phyloP scores from a whole-genome alignment of 2,888 invertebrate species.

The Pediacus dermestoides region DNA sequence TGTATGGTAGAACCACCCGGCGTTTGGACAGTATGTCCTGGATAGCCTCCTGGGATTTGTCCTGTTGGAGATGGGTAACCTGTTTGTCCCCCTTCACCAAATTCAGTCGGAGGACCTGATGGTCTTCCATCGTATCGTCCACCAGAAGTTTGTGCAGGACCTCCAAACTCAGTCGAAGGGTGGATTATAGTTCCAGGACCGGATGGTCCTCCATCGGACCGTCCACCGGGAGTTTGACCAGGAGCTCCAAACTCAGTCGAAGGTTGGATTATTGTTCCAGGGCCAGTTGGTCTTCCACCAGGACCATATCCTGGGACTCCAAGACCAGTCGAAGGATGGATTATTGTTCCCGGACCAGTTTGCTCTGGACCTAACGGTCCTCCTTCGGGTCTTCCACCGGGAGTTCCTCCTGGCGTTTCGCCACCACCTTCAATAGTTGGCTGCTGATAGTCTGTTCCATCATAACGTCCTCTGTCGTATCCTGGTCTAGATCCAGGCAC shows the following conservation, averaged over 20 bases:
- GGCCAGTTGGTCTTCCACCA: slow-evolving; percentile 11
- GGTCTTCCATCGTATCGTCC: slow-evolving; percentile 8
- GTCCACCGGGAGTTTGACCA: slow-evolving; percentile 15
- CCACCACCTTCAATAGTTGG: too few relatives aligned
- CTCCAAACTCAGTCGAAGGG: background rate
- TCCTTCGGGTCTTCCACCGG: slow-evolving; percentile 10
- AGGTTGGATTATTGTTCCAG: too few relatives aligned
- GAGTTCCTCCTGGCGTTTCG: background rate
- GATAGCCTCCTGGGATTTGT: slow-evolving; percentile 13
- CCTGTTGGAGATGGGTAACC: too few relatives aligned
- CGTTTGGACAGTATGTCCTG: slow-evolving; percentile 13
- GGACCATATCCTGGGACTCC: slow-evolving; percentile 8
- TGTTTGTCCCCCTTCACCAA: too few relatives aligned
- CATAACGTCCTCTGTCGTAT: background rate
- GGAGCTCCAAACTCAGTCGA: slow-evolving; percentile 1
- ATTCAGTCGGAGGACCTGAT: too few relatives aligned
- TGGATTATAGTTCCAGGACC: too few relatives aligned
- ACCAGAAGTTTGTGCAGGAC: slow-evolving; percentile 13
- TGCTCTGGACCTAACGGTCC: slow-evolving; percentile 9
- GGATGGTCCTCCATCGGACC: slow-evolving; percentile 4
- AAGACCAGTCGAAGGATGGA: background rate
- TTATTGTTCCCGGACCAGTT: too few relatives aligned
- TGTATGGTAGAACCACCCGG: too few relatives aligned
- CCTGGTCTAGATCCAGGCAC: slow-evolving; percentile 3
- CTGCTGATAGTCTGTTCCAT: too few relatives aligned